phyloP scores from a whole-genome alignment of 2,797 vertebrate species.

The Labeo calbasu region DNA sequence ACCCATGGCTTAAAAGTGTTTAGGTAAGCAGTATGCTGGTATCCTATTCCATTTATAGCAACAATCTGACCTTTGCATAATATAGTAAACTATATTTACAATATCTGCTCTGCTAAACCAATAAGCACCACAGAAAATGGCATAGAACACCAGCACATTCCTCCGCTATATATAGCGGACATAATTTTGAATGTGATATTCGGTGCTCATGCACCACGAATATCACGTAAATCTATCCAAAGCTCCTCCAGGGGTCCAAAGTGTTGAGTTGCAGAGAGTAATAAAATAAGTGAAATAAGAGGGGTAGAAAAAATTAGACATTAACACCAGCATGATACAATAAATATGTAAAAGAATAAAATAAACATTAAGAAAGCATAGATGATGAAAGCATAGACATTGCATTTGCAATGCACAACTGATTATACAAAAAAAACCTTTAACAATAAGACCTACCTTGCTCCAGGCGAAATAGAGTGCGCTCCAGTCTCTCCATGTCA shows the following conservation, averaged over 20 bases:
- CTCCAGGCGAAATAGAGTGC: conserved; percentile 91
- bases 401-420: background rate
- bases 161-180: conserved; percentile 15
- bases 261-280: conserved; percentile 16
- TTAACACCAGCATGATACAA: background rate
- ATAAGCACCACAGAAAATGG: conserved; percentile 5
- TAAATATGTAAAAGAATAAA: background rate
- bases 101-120: background rate
- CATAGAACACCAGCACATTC: conserved; percentile 34
- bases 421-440: background rate
- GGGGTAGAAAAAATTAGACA: background rate
- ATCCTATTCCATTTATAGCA: background rate
- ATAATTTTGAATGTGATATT: conserved; percentile 30
- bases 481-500: conserved; percentile 90
- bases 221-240: conserved; percentile 30
- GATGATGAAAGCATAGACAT: background rate
- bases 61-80: background rate
- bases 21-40: background rate
- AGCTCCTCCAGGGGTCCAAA: background rate
- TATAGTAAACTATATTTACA: conserved; percentile 6
- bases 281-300: background rate
- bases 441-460: conserved; percentile 81
- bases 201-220: background rate
- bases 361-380: background rate
- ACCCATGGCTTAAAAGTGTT: background rate